A percentile compares a stretch with the other conserved stretches of the same genome.
Evolutionary conservation across 1,140 invertebrate species (phyloP).

Genomic region (Cyrtorhinus lividipennis): DNA sequence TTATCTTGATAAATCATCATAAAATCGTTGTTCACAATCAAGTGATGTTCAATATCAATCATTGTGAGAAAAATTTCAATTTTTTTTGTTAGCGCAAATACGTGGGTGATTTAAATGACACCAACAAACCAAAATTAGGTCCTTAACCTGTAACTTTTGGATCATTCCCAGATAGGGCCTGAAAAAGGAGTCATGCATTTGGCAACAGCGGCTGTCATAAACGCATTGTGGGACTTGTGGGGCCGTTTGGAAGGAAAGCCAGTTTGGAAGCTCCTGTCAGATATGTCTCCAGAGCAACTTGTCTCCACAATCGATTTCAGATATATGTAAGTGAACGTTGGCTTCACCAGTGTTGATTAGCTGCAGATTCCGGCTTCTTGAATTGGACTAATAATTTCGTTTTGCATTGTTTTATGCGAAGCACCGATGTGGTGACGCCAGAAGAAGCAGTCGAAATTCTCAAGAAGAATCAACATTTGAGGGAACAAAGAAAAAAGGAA

Average conservation of each 20-base stretch:
- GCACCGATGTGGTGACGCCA: slow-evolving; percentile 59
- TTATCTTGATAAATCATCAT: no score
- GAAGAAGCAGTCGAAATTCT: slow-evolving; percentile 66
- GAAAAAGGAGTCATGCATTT: slow-evolving; percentile 84
- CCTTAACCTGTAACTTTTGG: no score
- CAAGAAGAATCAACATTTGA: slow-evolving; percentile 39
- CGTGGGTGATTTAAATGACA: no score
- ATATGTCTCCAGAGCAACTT: slow-evolving; percentile 66
- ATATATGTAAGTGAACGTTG: slow-evolving; percentile 47
- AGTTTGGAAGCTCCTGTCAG: slow-evolving; percentile 67
- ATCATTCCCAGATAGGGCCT: slow-evolving; percentile 74
- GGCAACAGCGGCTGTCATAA: slow-evolving; percentile 73
- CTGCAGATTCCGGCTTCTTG: no score
- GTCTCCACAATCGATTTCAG: slow-evolving; percentile 78
- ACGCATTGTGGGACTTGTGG: slow-evolving; percentile 87
- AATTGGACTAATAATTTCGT: no score
- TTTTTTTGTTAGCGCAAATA: no score
- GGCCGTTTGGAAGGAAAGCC: slow-evolving; percentile 69
- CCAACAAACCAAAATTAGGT: no score
- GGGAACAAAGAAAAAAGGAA: slow-evolving; percentile 40
- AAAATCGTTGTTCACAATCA: no score
- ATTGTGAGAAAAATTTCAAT: no score
- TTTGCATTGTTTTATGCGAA: no score
- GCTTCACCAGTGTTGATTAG: no score
- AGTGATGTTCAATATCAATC: no score